Base-by-base conservation (phyloP, 2,113 vertebrate genomes). In the Peromyscus maniculatus region DNA sequence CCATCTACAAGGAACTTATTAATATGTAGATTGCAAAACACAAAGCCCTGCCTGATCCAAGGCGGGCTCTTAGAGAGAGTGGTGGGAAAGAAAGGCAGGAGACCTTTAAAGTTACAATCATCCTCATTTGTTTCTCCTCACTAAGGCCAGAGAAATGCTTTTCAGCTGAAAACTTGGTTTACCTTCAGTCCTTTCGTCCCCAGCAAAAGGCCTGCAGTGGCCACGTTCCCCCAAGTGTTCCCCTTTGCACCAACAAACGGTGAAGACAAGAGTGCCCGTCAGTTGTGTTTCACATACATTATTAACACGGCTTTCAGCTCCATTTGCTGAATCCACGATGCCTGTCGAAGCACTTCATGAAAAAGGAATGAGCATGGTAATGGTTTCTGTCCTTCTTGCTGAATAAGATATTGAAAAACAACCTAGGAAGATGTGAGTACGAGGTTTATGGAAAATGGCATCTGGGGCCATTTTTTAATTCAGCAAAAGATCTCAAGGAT, bases 321-420 rank as follows among this genome's bases (percentile, higher is more conserved):
- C 80, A 4, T 91, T 82, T 78, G 33, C 75, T 80, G 49, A 89
- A 62, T 75, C 74, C 94, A 46, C 4, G 26, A 80, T 86, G 91
- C 91, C 89, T 89, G n/a, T 89, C 80, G 79, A 75, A 75, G 84
- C 15, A 22, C 80, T 91, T 91, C 91, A 33, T 96, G 96, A 96
- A 96, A 96, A 96, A 93, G 93, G 77, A 95, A 97, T 87, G 90
- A 89, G 36, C 2, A 2, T 15, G 88, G 77, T 92, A 67, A 95
- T 88, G 94, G 80, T 64, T 96, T 95, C 52, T 69, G 95, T 95
- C 52, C 59, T 59, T 67, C 84, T 43, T 36, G 22, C 4, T 17
- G 26, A 79, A 13, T 90, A 59, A 92, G 24, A 39, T 7, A 79
- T 0, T 84, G 28, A 92, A 90, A 91, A 75, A 22, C 31, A 71